Conservation (phyloP, 2,113 vertebrate genomes). For the Erinaceus europaeus region DNA sequence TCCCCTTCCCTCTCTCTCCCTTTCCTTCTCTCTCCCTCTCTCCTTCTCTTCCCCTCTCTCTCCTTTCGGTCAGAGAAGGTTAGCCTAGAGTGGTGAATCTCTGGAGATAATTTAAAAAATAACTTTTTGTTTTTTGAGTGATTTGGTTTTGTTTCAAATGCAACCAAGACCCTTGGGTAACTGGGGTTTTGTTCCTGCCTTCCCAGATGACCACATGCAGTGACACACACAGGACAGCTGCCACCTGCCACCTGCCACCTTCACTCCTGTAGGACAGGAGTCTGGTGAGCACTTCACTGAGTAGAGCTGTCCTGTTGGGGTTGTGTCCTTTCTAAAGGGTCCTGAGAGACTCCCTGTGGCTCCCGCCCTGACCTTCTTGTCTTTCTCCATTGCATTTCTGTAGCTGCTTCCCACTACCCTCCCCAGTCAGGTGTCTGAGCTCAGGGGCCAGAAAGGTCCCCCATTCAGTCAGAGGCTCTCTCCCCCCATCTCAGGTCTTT, state of each 20-base stretch:
- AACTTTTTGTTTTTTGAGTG: neutral
- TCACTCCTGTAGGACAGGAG: neutral
- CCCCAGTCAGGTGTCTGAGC: too few species aligned
- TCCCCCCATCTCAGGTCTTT: too few species aligned
- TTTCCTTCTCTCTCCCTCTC: neutral
- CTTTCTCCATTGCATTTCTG: neutral
- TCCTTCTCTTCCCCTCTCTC: neutral
- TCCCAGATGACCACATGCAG: neutral
- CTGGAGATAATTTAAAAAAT: neutral
- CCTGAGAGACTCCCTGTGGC: too few species aligned
- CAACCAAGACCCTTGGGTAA: neutral
- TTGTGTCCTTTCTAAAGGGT: neutral
- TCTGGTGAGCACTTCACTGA: neutral
- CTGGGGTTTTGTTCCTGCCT: neutral
- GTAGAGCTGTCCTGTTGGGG: neutral
- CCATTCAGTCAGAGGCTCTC: too few species aligned
- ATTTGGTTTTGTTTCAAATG: neutral
- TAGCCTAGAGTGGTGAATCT: too few species aligned
- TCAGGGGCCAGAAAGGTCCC: too few species aligned
- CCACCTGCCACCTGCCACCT: neutral
- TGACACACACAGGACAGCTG: neutral
- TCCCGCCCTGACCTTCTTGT: neutral
- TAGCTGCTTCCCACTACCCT: too few species aligned
- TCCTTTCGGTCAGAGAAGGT: too few species aligned
- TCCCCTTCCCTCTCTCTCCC: neutral